Evolutionary conservation across 2,113 vertebrate species (phyloP), one percentile per base, ranked within the genome.

Genomic region (Perognathus longimembris): DNA sequence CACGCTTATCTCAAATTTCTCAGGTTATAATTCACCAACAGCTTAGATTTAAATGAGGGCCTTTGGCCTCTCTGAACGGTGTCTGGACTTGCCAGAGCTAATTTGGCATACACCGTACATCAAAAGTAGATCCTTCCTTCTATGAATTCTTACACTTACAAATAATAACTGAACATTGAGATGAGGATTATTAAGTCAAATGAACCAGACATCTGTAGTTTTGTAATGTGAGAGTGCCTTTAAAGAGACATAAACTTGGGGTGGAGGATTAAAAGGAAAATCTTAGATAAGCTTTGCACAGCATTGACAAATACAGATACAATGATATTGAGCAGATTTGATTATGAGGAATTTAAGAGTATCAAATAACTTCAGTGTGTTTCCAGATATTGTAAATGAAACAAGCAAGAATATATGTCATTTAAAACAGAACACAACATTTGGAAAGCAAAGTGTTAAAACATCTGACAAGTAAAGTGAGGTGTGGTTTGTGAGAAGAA

Each of bases 1-100:
- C 95, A 98, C 1, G 97, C 98, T 98, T 89, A 93, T 97, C 97
- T 98, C 97, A 95, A 92, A 95, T 98, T 98, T 98, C 98, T 82
- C 67, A 36, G 90, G 96, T 97, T 96, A 97, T 95, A 97, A 98
- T 97, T 97, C 97, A 95, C 96, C 97, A 95, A 93, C 85, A 97
- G 97, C 95, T 98, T 97, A 94, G 97, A 98, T 96, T 98, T 94
- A 97, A 93, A 97, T 66, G 77, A 95, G 45, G 96, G 96, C 97
- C 95, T 97, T 90, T 97, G 97, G 92, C 97, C 86, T 85, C 96
- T 80, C 50, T 34, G 81, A 94, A 95, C 83, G 21, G 24, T 83
- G 97, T 87, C 95, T 95, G 75, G 94, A 95, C 97, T 98, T 97
- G 97, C 96, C 94, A 85, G 38, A 96, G 95, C 84, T 92, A 76